These are phyloP conservation scores for Archilochus colubris DNA, from an alignment of 2,113 vertebrate genomes.

Conservation along the genomic window DNA sequence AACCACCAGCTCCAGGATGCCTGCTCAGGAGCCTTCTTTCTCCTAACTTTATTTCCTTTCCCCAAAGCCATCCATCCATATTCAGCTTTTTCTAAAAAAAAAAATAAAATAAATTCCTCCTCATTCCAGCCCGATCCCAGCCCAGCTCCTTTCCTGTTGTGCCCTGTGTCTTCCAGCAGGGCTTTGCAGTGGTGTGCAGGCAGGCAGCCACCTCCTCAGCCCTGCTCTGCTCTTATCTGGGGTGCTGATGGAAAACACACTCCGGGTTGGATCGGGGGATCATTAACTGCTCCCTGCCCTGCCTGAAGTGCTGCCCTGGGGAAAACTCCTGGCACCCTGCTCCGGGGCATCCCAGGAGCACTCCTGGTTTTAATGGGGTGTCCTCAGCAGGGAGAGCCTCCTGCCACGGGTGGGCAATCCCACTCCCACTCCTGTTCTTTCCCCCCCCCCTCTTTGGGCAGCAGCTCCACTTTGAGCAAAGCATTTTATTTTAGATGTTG, in stretches of 20 bases:
- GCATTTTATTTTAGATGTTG: not conserved
- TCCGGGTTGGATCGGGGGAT: not conserved
- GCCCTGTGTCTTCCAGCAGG: not conserved
- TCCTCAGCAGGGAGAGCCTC: not conserved
- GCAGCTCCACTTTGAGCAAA: not conserved
- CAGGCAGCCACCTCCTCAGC: not conserved
- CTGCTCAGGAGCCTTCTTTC: fast-evolving
- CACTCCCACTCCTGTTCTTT: not conserved
- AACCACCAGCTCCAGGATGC: not conserved
- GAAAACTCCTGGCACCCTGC: not conserved
- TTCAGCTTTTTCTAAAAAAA: not conserved
- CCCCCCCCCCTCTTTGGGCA: too few relatives aligned
- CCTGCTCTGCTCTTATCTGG: not conserved
- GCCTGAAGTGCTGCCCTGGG: not conserved
- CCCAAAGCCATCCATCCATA: not conserved
- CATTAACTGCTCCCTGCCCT: not conserved
- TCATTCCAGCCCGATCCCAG: not conserved
- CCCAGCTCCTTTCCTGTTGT: not conserved
- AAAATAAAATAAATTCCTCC: not conserved
- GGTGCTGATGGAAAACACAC: not conserved
- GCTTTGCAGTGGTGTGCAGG: not conserved
- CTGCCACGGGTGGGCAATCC: not conserved
- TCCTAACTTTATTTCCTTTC: not conserved
- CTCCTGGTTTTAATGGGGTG: too few relatives aligned
- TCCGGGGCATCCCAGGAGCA: not conserved